Conservation (phyloP, 2,888 invertebrate species). For the Ophioninae sp. region DNA sequence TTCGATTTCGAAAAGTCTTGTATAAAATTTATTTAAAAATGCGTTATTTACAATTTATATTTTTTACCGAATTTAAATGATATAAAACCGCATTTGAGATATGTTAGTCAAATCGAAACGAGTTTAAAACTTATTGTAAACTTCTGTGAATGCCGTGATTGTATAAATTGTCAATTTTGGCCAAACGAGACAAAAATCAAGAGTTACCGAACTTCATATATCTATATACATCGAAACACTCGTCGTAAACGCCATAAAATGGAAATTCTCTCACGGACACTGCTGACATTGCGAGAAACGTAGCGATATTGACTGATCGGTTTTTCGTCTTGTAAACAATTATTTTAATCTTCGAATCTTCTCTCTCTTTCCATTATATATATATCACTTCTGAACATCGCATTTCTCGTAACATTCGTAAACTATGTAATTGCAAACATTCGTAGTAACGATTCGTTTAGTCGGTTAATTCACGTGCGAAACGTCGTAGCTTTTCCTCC, state of each 20-base stretch:
- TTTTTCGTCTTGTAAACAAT: constrained; percentile 43
- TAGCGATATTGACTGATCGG: constrained; percentile 2
- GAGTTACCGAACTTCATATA: not conserved
- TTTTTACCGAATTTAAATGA: too few species aligned
- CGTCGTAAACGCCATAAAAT: not conserved
- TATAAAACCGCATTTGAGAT: too few species aligned
- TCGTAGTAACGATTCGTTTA: constrained; percentile 53
- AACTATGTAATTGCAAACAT: constrained; percentile 64
- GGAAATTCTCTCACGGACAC: constrained; percentile 20
- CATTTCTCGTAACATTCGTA: constrained; percentile 64
- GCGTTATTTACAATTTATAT: too few species aligned
- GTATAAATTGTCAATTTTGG: too few species aligned
- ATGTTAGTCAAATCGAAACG: too few species aligned
- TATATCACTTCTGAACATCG: constrained; percentile 52
- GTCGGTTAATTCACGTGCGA: constrained; percentile 37
- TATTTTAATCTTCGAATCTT: constrained; percentile 13
- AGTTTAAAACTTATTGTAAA: too few species aligned
- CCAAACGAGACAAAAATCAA: too few species aligned
- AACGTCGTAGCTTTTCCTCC: constrained; percentile 2
- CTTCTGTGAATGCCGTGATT: too few species aligned
- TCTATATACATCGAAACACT: constrained; percentile 31
- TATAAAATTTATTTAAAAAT: too few species aligned
- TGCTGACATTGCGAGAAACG: not conserved
- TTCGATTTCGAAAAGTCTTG: too few species aligned
- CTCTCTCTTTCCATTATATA: constrained; percentile 8